Evolutionary conservation across 2,113 vertebrate species (phyloP).

Genomic region (Tylochromis polylepis): DNA sequence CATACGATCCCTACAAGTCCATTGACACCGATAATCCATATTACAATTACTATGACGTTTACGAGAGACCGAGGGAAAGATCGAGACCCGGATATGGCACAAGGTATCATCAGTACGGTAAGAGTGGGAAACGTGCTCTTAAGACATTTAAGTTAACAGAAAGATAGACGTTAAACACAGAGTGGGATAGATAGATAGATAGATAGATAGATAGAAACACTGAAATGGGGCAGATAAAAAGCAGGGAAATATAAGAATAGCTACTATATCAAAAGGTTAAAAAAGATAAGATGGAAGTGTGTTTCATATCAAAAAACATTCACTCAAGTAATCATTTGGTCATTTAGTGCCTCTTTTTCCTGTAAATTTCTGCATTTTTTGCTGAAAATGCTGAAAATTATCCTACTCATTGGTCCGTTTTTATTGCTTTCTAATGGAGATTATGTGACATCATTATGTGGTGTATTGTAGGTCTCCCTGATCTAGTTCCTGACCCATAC

Average conservation of each 20-base stretch:
- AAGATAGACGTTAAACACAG: background rate
- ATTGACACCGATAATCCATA: constrained; percentile 88
- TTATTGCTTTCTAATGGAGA: background rate
- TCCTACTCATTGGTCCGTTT: background rate
- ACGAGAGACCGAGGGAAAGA: constrained; percentile 81
- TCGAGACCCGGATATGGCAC: constrained; percentile 88
- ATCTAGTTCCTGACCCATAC: constrained; percentile 94
- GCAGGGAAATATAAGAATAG: background rate
- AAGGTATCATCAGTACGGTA: constrained; percentile 91
- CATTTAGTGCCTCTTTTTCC: background rate
- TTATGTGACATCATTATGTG: background rate
- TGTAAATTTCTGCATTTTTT: background rate
- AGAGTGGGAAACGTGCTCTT: constrained; percentile 36
- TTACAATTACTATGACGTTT: constrained; percentile 93
- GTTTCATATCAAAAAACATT: background rate
- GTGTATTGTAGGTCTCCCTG: constrained; percentile 83
- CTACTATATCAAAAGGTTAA: background rate
- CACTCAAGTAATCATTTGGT: background rate
- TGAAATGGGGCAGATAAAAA: too few species aligned
- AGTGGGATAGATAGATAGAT: background rate
- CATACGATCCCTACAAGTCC: constrained; percentile 90
- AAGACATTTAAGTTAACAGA: background rate
- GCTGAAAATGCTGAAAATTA: background rate
- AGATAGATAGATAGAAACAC: background rate
- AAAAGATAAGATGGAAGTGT: background rate